A percentile compares a stretch with the other conserved stretches of the same genome.
Evolutionary conservation across 1,140 invertebrate genomes (phyloP).

Genomic region (Drosophila baimaii): DNA sequence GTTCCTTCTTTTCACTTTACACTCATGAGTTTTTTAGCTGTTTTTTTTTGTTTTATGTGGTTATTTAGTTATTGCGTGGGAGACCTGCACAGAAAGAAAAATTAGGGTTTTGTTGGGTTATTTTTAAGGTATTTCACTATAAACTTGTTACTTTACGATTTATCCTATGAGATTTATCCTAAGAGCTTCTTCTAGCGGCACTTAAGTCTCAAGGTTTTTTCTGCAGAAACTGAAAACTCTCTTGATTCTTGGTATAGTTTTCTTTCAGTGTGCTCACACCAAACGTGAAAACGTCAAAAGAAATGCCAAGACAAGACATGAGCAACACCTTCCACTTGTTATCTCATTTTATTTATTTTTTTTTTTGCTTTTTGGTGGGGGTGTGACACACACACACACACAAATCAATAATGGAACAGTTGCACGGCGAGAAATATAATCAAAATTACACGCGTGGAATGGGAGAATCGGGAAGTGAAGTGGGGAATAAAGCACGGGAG

Average conservation of each 20-base stretch:
- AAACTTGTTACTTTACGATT: not conserved
- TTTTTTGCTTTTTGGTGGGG: not conserved
- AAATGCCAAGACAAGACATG: slow-evolving; percentile 34
- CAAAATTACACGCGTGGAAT: slow-evolving; percentile 17
- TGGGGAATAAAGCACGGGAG: slow-evolving; percentile 32
- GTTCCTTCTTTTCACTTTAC: slow-evolving; percentile 4
- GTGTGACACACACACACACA: not conserved
- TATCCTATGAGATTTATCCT: no score
- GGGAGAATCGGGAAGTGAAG: not conserved
- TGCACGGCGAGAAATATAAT: slow-evolving; percentile 22
- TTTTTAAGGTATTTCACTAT: not conserved
- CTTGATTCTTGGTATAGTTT: not conserved
- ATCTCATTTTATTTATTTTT: slow-evolving; percentile 11
- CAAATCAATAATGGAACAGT: slow-evolving; percentile 40
- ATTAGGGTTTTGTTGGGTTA: not conserved
- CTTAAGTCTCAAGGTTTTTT: not conserved
- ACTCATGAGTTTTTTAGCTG: slow-evolving; percentile 3
- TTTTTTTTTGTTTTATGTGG: not conserved
- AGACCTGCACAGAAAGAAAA: slow-evolving; percentile 23
- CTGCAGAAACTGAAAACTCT: not conserved
- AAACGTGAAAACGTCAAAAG: slow-evolving; percentile 18
- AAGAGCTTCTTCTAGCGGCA: no score
- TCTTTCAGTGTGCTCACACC: not conserved
- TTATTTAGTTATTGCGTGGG: slow-evolving; percentile 8
- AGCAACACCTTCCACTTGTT: slow-evolving; percentile 49